Base-by-base conservation (phyloP, 2,888 invertebrate genomes). In the Leptinotarsa tumamoca region DNA sequence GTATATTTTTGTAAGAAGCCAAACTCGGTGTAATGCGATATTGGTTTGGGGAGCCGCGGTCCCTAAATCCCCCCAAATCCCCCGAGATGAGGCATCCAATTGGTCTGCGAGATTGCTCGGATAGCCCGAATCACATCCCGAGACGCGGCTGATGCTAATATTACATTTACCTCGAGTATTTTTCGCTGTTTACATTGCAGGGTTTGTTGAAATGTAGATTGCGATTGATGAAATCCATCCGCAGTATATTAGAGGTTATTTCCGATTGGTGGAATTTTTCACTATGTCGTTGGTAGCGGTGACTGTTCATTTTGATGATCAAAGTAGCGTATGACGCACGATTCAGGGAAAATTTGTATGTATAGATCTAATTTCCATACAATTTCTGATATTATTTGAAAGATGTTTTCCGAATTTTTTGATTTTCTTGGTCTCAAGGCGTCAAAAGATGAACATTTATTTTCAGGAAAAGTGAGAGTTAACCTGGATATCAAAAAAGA, bases 181-280 rank as follows among this genome's bases (percentile, higher is more conserved):
- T 87, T 87, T 86, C 87, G 86, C 85, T 88, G 88, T 88, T 88
- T 88, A 88, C 88, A 88, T 85, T 86, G 83, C 83, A 80, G 84
- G 84, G 85, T 84, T 86, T 86, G 87, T 87, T 85, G 86, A 85
- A 87, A 87, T 87, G 86, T 87, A 87, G 86, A 87, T 87, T 87
- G 86, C 84, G 82, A 82, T 85, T 86, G 86, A 86, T 86, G 87
- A 87, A 84, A 85, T 83, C 85, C 86, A 86, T 87, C 86, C 86
- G 86, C 86, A 85, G 85, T 87, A 85, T 87, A 85, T 85, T 5
- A 21, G 27, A 4, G 58, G 23, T 58, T 27, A 23, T 58, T 58
- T 58, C 58, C 23, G 58, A 23, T 58, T 4, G 58, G 10, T 2
- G 17, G 33, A 7, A n/a, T 63, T 33, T 63, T 63, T 63, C 43